phyloP scores from a whole-genome alignment of 2,113 vertebrate species.

The Nothocercus nigrocapillus region DNA sequence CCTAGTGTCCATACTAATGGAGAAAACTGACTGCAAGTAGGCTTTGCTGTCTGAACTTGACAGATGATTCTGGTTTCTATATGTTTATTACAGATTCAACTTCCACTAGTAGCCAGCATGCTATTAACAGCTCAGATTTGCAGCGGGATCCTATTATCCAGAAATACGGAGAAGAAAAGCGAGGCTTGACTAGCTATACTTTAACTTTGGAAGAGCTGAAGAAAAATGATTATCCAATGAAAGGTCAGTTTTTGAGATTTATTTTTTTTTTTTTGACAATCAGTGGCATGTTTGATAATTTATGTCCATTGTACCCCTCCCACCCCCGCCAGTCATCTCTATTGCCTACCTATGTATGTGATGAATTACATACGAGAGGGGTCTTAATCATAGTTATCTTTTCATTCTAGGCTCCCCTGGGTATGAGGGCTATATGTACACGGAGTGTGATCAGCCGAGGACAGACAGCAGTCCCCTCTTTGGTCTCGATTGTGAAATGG shows the following conservation, averaged over 20 bases:
- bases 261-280: not conserved
- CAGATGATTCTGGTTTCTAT: not conserved
- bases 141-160: constrained; percentile 65
- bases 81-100: constrained; percentile 50
- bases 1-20: not conserved
- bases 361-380: not conserved
- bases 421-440: constrained; percentile 79
- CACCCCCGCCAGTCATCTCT: not conserved
- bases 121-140: not conserved
- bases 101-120: constrained; percentile 23
- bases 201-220: constrained; percentile 73
- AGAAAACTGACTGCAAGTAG: not conserved
- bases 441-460: constrained; percentile 67
- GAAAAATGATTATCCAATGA: constrained; percentile 72
- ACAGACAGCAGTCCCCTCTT: constrained; percentile 89
- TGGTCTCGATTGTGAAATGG: constrained; percentile 95
- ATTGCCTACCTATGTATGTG: too few species aligned
- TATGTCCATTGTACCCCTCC: too few species aligned
- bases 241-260: constrained; percentile 63
- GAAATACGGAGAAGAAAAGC: constrained; percentile 68
- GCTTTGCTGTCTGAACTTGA: not conserved
- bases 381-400: not conserved
- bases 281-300: not conserved
- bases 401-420: constrained; percentile 75
- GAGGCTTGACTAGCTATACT: constrained; percentile 71